Base-by-base conservation (phyloP, 2,888 invertebrate species). In the Apodemia hepburni region DNA sequence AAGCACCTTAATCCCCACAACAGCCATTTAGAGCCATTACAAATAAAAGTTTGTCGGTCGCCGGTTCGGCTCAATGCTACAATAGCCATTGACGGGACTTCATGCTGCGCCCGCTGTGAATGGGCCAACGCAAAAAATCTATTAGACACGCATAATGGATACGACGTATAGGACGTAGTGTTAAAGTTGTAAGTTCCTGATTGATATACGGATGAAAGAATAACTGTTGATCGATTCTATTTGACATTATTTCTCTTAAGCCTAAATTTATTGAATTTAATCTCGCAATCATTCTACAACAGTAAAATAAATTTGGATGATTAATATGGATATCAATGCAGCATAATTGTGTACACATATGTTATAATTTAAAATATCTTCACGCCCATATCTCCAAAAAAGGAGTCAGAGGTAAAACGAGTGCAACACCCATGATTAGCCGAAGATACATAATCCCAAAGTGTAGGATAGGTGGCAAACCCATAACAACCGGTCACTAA, bases 11-110 rank as follows among this genome's bases (percentile, higher is more conserved):
- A 90, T 88, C 89, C 85, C 81, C 78, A 84, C 84, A 86, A 88
- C 86, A 90, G 85, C 84, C 88, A 90, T 90, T 90, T 90, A 90
- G 85, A 81, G 82, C 75, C 73, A 84, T 85, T 83, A 87, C 88
- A 88, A 87, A 89, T 90, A 91, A 85, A 87, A 89, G 87, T 88
- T 87, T 82, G 85, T 77, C 84, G 77, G 77, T 73, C 75, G 74
- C 66, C 75, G 82, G 72, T 74, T 76, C 81, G 77, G 72, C 75
- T 78, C 73, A 77, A 74, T 74, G 78, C 79, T 80, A 89, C 87
- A 91, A 89, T 89, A 69, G 81, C 84, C 84, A 89, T 88, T 90
- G 84, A 89, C 81, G 82, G 79, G 84, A 77, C 82, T 77, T 80
- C 91, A 87, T 82, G 90, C 90, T 88, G 90, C 62, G 88, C 74